These are phyloP conservation scores for Chymomyza fuscimana DNA, from an alignment of 2,888 invertebrate genomes.

Conservation along the genomic window DNA sequence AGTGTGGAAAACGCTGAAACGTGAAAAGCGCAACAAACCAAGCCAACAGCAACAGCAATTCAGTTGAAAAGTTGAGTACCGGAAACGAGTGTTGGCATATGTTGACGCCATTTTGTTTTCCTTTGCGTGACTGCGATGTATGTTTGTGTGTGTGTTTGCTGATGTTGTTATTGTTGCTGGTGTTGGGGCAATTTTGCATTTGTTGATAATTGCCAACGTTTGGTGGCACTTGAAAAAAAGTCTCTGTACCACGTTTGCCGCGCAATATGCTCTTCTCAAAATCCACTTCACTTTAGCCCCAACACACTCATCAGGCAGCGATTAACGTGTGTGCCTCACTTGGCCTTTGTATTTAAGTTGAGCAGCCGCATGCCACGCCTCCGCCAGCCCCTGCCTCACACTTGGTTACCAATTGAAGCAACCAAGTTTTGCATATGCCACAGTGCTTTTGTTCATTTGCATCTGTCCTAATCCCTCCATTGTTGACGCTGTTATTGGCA, in stretches of 20 bases:
- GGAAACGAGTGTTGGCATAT: slow-evolving; percentile 13
- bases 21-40: slow-evolving; percentile 1
- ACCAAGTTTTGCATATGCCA: slow-evolving; percentile 25
- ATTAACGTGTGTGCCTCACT: slow-evolving; percentile 31
- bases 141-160: neutral
- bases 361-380: slow-evolving; percentile 16
- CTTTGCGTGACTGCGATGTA: neutral
- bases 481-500: slow-evolving; percentile 18
- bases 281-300: slow-evolving; percentile 1
- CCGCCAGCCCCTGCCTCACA: neutral
- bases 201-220: slow-evolving; percentile 59
- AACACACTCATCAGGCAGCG: neutral
- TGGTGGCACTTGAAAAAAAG: slow-evolving; percentile 2
- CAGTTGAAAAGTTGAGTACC: slow-evolving; percentile 4
- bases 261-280: neutral
- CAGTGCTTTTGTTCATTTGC: slow-evolving; percentile 64
- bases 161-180: neutral
- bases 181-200: slow-evolving; percentile 41
- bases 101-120: neutral
- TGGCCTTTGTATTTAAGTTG: slow-evolving; percentile 61
- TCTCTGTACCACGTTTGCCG: neutral
- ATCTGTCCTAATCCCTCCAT: slow-evolving; percentile 59
- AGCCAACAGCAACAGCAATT: neutral
- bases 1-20: slow-evolving; percentile 6
- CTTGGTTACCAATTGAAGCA: neutral